Evolutionary conservation across 2,113 vertebrate genomes (phyloP).

Genomic region (Lutjanus erythropterus): DNA sequence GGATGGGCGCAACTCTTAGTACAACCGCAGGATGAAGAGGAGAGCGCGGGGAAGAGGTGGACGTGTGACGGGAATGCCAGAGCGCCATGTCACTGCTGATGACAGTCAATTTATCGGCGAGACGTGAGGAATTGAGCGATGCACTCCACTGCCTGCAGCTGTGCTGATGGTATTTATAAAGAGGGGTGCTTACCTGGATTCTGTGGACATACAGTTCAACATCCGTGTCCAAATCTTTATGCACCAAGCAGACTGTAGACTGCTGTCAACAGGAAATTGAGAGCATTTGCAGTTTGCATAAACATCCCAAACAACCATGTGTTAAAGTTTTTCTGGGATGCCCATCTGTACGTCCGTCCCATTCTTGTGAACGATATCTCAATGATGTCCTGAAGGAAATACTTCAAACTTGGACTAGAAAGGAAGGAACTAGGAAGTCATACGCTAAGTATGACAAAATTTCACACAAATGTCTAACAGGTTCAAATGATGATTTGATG

Average conservation of each 20-base stretch:
- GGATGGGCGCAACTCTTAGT: conserved; percentile 48
- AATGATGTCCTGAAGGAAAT: too few species aligned
- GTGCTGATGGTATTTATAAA: conserved; percentile 46
- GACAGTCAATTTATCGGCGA: conserved; percentile 71
- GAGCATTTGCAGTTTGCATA: background rate
- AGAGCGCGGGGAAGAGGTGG: conserved; percentile 29
- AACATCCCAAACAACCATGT: background rate
- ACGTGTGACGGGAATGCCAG: conserved; percentile 66
- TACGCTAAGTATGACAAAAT: too few species aligned
- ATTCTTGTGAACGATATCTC: too few species aligned
- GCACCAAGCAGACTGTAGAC: conserved; percentile 20
- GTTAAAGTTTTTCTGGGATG: conserved; percentile 14
- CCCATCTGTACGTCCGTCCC: too few species aligned
- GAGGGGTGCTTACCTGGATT: conserved; percentile 42
- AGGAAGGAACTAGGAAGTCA: too few species aligned
- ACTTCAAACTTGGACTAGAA: too few species aligned
- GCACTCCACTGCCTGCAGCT: conserved; percentile 38
- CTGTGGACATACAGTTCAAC: conserved; percentile 5
- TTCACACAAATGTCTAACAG: too few species aligned
- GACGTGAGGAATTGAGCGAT: conserved; percentile 52
- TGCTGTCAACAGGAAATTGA: conserved; percentile 7
- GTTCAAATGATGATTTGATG: too few species aligned
- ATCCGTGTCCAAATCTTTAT: conserved; percentile 22
- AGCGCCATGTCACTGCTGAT: conserved; percentile 65
- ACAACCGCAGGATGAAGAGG: conserved; percentile 41